phyloP scores from a whole-genome alignment of 2,797 vertebrate species.

The Rhinogobio ventralis region DNA sequence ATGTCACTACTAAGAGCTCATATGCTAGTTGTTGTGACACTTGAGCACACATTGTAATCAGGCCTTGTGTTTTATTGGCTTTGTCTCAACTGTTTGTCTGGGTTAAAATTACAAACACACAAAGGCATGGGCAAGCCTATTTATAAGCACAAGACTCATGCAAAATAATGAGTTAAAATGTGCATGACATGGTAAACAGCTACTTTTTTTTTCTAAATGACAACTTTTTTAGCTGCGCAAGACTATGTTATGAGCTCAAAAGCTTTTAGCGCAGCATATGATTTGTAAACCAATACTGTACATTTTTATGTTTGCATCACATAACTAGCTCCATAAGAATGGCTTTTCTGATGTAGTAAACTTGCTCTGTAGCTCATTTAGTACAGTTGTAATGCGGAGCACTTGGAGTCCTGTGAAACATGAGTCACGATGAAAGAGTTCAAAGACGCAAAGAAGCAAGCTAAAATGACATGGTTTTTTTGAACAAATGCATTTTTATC shows the following conservation, averaged over 20 bases:
- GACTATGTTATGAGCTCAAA: not conserved
- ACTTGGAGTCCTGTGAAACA: not conserved
- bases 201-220: not conserved
- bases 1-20: not conserved
- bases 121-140: constrained; percentile 30
- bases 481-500: not conserved
- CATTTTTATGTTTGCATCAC: not conserved
- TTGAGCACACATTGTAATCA: constrained; percentile 52
- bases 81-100: constrained; percentile 40
- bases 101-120: constrained; percentile 48
- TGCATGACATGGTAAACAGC: not conserved
- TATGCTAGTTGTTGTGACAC: constrained; percentile 55
- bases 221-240: not conserved
- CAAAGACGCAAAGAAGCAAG: not conserved
- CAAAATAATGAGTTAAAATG: constrained; percentile 2
- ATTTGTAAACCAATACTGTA: not conserved
- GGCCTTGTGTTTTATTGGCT: constrained; percentile 35
- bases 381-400: not conserved
- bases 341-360: not conserved
- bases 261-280: not conserved
- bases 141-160: constrained; percentile 6
- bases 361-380: not conserved
- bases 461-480: not conserved
- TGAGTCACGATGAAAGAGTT: not conserved
- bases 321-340: not conserved